phyloP scores from a whole-genome alignment of 2,888 invertebrate genomes.

The Xestia sexstrigata region DNA sequence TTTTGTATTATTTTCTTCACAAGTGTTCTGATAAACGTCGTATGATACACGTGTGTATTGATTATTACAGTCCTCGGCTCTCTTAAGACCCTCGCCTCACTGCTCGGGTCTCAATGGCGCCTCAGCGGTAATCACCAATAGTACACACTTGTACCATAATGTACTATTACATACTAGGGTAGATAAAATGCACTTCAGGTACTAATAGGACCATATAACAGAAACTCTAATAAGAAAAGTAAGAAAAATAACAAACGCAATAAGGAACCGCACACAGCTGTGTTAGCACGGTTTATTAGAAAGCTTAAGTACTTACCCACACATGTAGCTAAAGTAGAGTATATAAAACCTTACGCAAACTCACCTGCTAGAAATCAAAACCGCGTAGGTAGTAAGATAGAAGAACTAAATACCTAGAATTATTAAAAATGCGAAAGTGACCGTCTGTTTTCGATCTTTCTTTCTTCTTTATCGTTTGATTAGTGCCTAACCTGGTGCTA shows the following conservation, averaged over 20 bases:
- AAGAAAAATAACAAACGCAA: slow-evolving; percentile 9
- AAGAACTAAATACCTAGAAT: not conserved
- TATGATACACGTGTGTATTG: no score
- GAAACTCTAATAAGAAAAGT: not conserved
- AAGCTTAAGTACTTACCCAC: not conserved
- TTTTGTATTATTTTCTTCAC: no score
- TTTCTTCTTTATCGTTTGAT: no score
- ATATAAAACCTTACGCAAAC: not conserved
- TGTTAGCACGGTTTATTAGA: not conserved
- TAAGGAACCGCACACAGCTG: slow-evolving; percentile 1
- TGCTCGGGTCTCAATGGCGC: no score
- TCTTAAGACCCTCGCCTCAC: no score
- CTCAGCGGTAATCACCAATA: no score
- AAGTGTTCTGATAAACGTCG: no score
- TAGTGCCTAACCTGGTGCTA: no score
- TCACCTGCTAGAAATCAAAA: not conserved
- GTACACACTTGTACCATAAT: no score
- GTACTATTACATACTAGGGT: not conserved
- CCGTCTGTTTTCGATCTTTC: no score
- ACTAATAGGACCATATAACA: not conserved
- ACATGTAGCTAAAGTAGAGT: not conserved
- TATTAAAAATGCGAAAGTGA: no score
- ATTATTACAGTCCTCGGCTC: no score
- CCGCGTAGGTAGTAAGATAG: not conserved
- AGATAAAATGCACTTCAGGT: not conserved